A percentile compares a stretch with the other conserved stretches of the same genome.
These are phyloP conservation scores for Larimichthys crocea DNA, from an alignment of 2,113 vertebrate genomes.

Conservation along the genomic window DNA sequence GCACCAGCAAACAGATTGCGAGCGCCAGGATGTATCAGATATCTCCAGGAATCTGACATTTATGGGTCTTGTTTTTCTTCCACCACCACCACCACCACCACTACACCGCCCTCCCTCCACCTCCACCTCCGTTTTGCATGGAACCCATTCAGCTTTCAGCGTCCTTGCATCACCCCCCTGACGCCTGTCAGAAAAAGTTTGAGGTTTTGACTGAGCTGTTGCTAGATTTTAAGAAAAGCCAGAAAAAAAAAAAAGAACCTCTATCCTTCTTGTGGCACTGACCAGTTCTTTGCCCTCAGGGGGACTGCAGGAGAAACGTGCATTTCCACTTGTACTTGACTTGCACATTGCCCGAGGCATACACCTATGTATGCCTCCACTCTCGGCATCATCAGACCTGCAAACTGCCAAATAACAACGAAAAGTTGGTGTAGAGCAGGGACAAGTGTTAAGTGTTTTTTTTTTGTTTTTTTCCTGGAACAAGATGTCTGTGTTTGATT, in stretches of 20 bases:
- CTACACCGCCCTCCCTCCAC: too few species aligned
- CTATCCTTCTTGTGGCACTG: conserved; percentile 44
- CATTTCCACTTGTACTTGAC: conserved; percentile 64
- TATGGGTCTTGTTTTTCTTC: conserved; percentile 62
- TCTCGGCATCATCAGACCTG: conserved; percentile 49
- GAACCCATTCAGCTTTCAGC: conserved; percentile 55
- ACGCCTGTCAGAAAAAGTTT: conserved; percentile 59
- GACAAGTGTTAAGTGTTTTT: conserved; percentile 28
- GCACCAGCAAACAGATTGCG: conserved; percentile 59
- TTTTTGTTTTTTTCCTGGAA: conserved; percentile 47
- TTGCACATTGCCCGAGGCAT: conserved; percentile 58
- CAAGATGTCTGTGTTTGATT: conserved; percentile 49
- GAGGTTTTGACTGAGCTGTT: conserved; percentile 35
- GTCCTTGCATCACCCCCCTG: conserved; percentile 67
- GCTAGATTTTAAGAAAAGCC: conserved; percentile 42
- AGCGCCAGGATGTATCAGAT: conserved; percentile 61
- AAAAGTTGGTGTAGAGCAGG: conserved; percentile 18
- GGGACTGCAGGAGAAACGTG: conserved; percentile 39
- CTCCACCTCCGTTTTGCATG: conserved; percentile 50
- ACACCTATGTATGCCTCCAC: conserved; percentile 38
- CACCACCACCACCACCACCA: background rate
- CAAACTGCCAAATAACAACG: conserved; percentile 50
- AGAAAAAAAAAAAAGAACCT: conserved; percentile 2
- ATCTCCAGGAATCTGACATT: conserved; percentile 75
- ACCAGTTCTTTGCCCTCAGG: conserved; percentile 58